Percentiles rank a stretch among this genome's conserved stretches.
Evolutionary conservation across 1,140 invertebrate genomes (phyloP).

Genomic region (Cecropterus lyciades): DNA sequence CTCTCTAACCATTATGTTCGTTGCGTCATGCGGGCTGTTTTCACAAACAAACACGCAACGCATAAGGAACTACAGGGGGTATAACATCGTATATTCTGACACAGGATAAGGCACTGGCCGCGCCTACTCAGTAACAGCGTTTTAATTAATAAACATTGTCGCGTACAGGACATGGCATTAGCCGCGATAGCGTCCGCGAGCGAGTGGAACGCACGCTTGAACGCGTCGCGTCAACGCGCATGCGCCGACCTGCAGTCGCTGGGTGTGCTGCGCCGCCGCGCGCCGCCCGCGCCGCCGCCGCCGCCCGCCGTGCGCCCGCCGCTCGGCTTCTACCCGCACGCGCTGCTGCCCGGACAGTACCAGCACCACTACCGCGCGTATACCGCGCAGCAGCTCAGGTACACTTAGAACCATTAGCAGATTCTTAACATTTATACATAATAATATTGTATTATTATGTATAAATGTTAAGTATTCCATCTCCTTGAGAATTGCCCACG

Average conservation of each 20-base stretch:
- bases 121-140: no score
- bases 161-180: conserved; percentile 89
- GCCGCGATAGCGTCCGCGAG: conserved; percentile 94
- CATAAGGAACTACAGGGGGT: no score
- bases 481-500: no score
- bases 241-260: conserved; percentile 92
- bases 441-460: no score
- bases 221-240: conserved; percentile 85
- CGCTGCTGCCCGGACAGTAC: conserved; percentile 96
- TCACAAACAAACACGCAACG: no score
- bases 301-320: conserved; percentile 86
- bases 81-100: no score
- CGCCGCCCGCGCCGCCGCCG: conserved; percentile 46
- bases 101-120: no score
- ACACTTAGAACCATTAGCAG: conserved; percentile 83
- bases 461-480: no score
- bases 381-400: conserved; percentile 86
- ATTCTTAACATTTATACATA: no score
- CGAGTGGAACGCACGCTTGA: conserved; percentile 95
- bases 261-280: conserved; percentile 89
- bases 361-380: conserved; percentile 92
- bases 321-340: conserved; percentile 93
- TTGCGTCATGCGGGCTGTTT: no score
- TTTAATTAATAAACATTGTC: no score
- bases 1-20: no score